Evolutionary conservation across 2,113 vertebrate genomes (phyloP).

Genomic region (Nipponia nippon): DNA sequence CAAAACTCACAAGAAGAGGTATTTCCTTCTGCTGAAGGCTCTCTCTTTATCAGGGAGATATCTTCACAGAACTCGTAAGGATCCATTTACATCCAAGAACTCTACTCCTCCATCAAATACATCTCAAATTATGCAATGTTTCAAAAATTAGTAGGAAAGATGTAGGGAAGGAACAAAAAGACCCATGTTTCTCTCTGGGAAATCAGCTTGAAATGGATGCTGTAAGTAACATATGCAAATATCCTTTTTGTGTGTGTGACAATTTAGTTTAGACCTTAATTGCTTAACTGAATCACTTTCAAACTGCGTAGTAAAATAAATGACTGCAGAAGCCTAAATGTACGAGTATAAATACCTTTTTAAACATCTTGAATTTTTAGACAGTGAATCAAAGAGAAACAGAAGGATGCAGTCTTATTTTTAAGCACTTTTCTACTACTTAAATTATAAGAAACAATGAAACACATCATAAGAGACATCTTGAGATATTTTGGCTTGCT

Average conservation of each 20-base stretch:
- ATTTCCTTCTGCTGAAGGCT: neutral
- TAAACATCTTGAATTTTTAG: constrained; percentile 30
- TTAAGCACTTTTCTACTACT: constrained; percentile 6
- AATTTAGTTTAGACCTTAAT: constrained; percentile 29
- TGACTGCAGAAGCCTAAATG: neutral
- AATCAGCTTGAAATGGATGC: neutral
- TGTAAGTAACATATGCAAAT: constrained; percentile 6
- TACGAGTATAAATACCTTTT: neutral
- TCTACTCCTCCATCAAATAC: neutral
- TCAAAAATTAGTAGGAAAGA: neutral
- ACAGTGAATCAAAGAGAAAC: constrained; percentile 20
- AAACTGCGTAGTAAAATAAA: constrained; percentile 22
- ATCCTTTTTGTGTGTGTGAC: neutral
- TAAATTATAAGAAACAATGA: constrained; percentile 37
- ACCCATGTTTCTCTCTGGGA: neutral
- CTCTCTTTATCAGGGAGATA: neutral
- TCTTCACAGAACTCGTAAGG: neutral
- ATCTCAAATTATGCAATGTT: neutral
- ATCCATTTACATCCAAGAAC: neutral
- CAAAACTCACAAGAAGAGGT: neutral
- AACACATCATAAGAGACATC: neutral
- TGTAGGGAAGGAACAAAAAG: neutral
- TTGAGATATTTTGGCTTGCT: constrained; percentile 33
- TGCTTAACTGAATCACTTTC: constrained; percentile 29
- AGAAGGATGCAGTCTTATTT: constrained; percentile 3